phyloP scores from a whole-genome alignment of 1,140 invertebrate genomes.

The Ostrea edulis region DNA sequence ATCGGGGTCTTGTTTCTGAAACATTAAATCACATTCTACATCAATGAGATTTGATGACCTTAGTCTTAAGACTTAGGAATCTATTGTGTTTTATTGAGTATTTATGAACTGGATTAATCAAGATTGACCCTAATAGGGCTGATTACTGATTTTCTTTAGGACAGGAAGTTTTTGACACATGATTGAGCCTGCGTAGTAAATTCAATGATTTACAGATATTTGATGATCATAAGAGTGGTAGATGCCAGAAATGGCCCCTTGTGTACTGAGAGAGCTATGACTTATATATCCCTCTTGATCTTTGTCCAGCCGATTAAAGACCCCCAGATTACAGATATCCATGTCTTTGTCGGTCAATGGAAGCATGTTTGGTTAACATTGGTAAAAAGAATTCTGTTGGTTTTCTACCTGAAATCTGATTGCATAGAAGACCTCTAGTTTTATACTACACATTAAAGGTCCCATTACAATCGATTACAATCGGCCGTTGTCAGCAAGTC shows the following conservation, averaged over 20 bases:
- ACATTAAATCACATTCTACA: constrained; percentile 15
- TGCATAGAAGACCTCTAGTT: too few relatives aligned
- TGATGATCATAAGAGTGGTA: neutral
- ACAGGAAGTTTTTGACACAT: constrained; percentile 7
- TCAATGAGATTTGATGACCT: constrained; percentile 20
- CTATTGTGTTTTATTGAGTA: constrained; percentile 31
- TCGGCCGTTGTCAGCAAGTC: too few relatives aligned
- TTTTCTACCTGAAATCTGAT: too few relatives aligned
- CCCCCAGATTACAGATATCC: too few relatives aligned
- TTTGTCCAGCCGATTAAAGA: too few relatives aligned
- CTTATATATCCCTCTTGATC: neutral
- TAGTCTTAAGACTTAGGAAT: neutral
- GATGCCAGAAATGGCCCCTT: neutral
- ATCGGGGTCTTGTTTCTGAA: constrained; percentile 12
- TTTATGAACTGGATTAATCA: constrained; percentile 17
- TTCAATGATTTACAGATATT: constrained; percentile 24
- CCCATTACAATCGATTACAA: too few relatives aligned
- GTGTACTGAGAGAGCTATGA: neutral
- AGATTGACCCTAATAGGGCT: constrained; percentile 15
- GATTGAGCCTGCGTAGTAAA: constrained; percentile 7
- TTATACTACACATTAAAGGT: too few relatives aligned
- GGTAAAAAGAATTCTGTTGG: too few relatives aligned
- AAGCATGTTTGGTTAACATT: neutral
- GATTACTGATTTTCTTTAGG: neutral
- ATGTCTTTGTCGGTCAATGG: too few relatives aligned